Percentiles rank a stretch among this genome's conserved stretches.
Evolutionary conservation across 2,888 invertebrate species (phyloP).

Genomic region (Thalpophila matura): DNA sequence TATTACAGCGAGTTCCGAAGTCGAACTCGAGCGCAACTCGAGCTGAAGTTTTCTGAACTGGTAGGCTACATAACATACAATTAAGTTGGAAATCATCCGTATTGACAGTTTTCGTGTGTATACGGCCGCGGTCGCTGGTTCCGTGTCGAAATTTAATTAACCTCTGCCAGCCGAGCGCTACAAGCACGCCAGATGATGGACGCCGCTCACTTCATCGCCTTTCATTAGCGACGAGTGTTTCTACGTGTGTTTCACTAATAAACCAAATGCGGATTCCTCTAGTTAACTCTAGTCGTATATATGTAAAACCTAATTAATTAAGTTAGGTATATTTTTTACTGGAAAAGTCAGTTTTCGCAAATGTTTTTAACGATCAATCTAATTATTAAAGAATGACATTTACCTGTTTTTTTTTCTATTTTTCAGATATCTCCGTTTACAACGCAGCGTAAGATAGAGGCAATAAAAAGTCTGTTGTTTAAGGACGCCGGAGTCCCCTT

Average conservation of each 20-base stretch:
- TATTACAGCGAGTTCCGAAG: conserved; percentile 27
- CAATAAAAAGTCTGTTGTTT: no score
- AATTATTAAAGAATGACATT: no score
- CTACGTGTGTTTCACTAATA: conserved; percentile 57
- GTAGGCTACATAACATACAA: no score
- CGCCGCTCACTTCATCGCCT: conserved; percentile 67
- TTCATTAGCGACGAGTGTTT: conserved; percentile 71
- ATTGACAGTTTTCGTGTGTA: conserved; percentile 38
- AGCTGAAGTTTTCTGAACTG: no score
- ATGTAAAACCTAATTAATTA: conserved; percentile 34
- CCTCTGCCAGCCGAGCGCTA: conserved; percentile 59
- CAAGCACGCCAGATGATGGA: conserved; percentile 63
- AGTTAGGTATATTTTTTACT: background rate
- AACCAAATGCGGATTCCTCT: conserved; percentile 41
- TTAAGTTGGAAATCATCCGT: conserved; percentile 48
- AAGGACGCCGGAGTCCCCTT: no score
- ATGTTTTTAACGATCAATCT: no score
- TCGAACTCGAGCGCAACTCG: conserved; percentile 29
- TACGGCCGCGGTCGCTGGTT: conserved; percentile 55
- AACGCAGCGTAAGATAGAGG: no score
- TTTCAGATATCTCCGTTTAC: no score
- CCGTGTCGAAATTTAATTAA: conserved; percentile 81
- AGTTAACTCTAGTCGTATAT: conserved; percentile 30
- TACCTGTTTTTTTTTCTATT: no score
- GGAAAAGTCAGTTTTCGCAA: background rate